phyloP scores from a whole-genome alignment of 1,140 invertebrate species.

The Achroia grisella region DNA sequence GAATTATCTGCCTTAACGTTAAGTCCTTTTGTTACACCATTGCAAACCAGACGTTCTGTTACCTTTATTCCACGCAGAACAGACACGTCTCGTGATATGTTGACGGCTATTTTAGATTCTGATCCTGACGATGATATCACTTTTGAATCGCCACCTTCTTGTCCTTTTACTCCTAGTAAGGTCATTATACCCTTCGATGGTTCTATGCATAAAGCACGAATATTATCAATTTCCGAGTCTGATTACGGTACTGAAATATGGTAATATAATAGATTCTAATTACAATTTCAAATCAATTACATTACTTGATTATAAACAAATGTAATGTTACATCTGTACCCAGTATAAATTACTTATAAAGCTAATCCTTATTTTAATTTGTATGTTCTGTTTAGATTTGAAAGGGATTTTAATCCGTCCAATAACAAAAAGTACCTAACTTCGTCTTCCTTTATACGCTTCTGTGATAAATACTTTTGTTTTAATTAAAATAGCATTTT shows the following conservation, averaged over 20 bases:
- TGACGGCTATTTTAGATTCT: constrained; percentile 64
- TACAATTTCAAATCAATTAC: not conserved
- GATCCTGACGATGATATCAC: constrained; percentile 61
- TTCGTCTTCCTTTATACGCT: constrained; percentile 7
- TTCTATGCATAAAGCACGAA: constrained; percentile 69
- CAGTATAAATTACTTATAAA: too few species aligned
- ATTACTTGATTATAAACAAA: not conserved
- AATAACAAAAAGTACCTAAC: not conserved
- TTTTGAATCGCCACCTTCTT: constrained; percentile 48
- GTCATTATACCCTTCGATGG: constrained; percentile 74
- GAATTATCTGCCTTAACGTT: constrained; percentile 57
- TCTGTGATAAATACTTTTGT: constrained; percentile 38
- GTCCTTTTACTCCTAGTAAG: constrained; percentile 67
- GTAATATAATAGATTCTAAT: constrained; percentile 71
- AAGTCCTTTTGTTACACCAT: constrained; percentile 62
- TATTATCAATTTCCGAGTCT: constrained; percentile 74
- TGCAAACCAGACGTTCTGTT: constrained; percentile 52
- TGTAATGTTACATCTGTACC: not conserved
- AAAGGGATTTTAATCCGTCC: not conserved
- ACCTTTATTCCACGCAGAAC: constrained; percentile 43
- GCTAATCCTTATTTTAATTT: too few species aligned
- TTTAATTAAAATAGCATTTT: not conserved
- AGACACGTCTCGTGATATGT: constrained; percentile 54
- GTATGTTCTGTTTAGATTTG: too few species aligned
- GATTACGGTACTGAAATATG: constrained; percentile 84